Percentiles rank a stretch among this genome's conserved stretches.
Evolutionary conservation across 2,797 vertebrate genomes (phyloP).

Genomic region (Scleropages formosus): DNA sequence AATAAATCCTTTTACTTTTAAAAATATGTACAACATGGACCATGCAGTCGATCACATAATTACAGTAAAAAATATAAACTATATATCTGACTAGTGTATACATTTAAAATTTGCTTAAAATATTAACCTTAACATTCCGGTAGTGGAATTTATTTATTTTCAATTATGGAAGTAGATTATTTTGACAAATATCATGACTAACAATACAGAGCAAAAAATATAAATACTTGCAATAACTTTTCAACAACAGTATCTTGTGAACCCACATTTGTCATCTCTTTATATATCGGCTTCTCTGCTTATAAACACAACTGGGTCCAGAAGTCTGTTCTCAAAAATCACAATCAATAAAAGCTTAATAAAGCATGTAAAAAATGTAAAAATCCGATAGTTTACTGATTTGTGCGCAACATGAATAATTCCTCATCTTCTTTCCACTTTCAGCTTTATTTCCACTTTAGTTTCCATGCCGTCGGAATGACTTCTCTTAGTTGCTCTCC

Average conservation of each 20-base stretch:
- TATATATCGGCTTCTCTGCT: too few species aligned
- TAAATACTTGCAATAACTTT: not conserved
- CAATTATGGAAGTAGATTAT: not conserved
- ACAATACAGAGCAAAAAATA: not conserved
- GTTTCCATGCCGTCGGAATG: too few species aligned
- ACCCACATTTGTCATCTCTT: too few species aligned
- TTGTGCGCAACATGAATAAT: too few species aligned
- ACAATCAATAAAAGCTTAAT: not conserved
- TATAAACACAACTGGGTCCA: not conserved
- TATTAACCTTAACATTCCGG: not conserved
- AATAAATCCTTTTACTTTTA: not conserved
- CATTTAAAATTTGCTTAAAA: conserved; percentile 1
- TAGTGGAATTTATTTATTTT: not conserved
- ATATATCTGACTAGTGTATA: conserved; percentile 4
- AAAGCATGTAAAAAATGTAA: not conserved
- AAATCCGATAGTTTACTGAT: too few species aligned
- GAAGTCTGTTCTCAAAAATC: too few species aligned
- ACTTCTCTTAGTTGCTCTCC: too few species aligned
- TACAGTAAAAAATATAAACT: not conserved
- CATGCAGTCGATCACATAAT: not conserved
- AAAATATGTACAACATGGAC: conserved; percentile 15
- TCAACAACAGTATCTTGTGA: too few species aligned
- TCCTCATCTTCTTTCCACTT: too few species aligned
- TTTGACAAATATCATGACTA: too few species aligned
- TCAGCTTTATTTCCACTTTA: too few species aligned